These are phyloP conservation scores for Drosophila aff. DNA, from an alignment of 1,140 invertebrate genomes.

Conservation along the genomic window DNA sequence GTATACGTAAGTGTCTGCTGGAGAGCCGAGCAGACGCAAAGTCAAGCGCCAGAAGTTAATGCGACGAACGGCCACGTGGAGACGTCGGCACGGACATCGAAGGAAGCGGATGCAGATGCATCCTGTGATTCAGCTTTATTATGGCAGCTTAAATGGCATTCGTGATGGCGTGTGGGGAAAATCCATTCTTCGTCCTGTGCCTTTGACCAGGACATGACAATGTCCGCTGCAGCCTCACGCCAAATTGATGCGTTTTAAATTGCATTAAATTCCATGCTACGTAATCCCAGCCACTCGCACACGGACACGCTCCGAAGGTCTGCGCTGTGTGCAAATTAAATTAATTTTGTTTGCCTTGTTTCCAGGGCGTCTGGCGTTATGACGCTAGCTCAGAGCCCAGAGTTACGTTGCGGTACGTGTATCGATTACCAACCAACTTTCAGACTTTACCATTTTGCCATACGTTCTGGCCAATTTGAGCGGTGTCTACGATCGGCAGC, in stretches of 20 bases:
- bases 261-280: slow-evolving; percentile 64
- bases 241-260: slow-evolving; percentile 75
- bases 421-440: slow-evolving; percentile 40
- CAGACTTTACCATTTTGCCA: slow-evolving; percentile 27
- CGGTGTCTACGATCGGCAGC: slow-evolving; percentile 32
- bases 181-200: slow-evolving; percentile 38
- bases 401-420: slow-evolving; percentile 15
- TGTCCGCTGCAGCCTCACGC: slow-evolving; percentile 33
- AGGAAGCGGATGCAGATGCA: slow-evolving; percentile 40
- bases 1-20: slow-evolving; percentile 4
- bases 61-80: slow-evolving; percentile 17
- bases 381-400: slow-evolving; percentile 21
- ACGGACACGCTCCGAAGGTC: slow-evolving; percentile 48
- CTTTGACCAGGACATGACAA: slow-evolving; percentile 44
- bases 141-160: slow-evolving; percentile 66
- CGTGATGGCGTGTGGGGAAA: slow-evolving; percentile 26
- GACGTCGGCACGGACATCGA: slow-evolving; percentile 12
- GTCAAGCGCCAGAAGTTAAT: slow-evolving; percentile 44
- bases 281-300: slow-evolving; percentile 52
- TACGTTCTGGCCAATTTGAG: slow-evolving; percentile 31
- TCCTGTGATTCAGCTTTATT: slow-evolving; percentile 59
- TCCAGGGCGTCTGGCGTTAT: slow-evolving; percentile 40
- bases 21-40: slow-evolving; percentile 20
- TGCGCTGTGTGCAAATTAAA: slow-evolving; percentile 57
- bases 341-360: slow-evolving; percentile 64